A percentile compares a stretch with the other conserved stretches of the same genome.
Conservation (phyloP, 2,113 vertebrate genomes). For the Perognathus longimembris region DNA sequence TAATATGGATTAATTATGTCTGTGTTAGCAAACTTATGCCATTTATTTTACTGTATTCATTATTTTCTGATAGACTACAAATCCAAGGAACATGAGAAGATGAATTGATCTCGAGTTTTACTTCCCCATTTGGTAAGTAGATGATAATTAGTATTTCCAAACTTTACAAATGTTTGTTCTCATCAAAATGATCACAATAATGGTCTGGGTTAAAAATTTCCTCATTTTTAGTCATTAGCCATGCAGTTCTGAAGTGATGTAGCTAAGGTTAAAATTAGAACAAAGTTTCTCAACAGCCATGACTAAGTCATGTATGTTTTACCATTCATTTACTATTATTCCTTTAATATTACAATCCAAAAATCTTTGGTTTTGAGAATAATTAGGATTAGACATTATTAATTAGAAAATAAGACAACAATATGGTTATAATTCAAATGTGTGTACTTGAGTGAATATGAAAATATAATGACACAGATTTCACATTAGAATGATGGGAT, state of each 20-base stretch:
- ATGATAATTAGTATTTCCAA: too few relatives aligned
- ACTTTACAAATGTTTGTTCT: too few relatives aligned
- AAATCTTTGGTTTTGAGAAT: neutral
- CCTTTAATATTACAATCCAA: neutral
- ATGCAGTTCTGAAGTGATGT: neutral
- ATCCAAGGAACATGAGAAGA: neutral
- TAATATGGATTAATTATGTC: neutral
- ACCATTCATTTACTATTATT: neutral
- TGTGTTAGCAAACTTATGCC: neutral
- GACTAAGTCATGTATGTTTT: too few relatives aligned
- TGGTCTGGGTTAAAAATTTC: too few relatives aligned
- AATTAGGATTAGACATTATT: neutral
- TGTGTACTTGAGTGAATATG: neutral
- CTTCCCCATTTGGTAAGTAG: too few relatives aligned
- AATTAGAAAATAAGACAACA: neutral
- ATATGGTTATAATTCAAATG: neutral
- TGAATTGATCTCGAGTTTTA: neutral
- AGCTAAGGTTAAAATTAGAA: neutral
- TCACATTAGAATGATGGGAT: neutral
- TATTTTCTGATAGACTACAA: neutral
- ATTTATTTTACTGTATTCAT: neutral
- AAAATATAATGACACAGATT: neutral
- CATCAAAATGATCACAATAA: too few relatives aligned
- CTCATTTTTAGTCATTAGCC: too few relatives aligned
- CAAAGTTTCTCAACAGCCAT: neutral